Evolutionary conservation across 2,797 vertebrate species (phyloP).

Genomic region (Tinamus major): DNA sequence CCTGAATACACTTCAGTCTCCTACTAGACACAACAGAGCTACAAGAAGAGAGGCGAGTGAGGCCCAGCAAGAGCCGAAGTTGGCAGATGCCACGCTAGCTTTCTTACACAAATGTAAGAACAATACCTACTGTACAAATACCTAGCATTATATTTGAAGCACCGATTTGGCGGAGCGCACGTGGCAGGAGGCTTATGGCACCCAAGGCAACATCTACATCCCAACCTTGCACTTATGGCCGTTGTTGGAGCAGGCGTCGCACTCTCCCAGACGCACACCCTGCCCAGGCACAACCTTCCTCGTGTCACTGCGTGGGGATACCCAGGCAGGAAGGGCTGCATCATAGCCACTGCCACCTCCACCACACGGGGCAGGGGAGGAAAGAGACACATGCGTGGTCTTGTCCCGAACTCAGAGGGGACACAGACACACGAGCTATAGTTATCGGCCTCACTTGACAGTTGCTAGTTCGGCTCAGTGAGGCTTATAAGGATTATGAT

Average conservation of each 20-base stretch:
- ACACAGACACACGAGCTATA: constrained; percentile 44
- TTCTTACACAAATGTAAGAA: neutral
- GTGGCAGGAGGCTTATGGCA: neutral
- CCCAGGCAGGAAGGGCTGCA: neutral
- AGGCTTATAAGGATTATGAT: constrained; percentile 63
- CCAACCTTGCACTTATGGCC: neutral
- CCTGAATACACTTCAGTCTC: constrained; percentile 29
- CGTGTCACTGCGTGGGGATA: neutral
- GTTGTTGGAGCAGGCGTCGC: neutral
- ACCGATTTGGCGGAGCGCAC: neutral
- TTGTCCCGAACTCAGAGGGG: neutral
- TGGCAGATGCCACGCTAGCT: neutral
- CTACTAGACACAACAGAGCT: neutral
- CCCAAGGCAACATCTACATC: neutral
- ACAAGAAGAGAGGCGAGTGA: neutral
- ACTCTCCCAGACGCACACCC: neutral
- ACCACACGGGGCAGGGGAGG: neutral
- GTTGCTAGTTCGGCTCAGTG: constrained; percentile 62
- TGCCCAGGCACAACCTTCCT: neutral
- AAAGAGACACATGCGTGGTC: neutral
- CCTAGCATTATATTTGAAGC: neutral
- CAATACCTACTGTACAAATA: constrained; percentile 15
- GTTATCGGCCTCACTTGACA: constrained; percentile 55
- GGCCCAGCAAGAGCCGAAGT: neutral
- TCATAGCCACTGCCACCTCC: neutral